Base-by-base conservation (phyloP, 2,113 vertebrate species). In the Dasyprocta punctata region DNA sequence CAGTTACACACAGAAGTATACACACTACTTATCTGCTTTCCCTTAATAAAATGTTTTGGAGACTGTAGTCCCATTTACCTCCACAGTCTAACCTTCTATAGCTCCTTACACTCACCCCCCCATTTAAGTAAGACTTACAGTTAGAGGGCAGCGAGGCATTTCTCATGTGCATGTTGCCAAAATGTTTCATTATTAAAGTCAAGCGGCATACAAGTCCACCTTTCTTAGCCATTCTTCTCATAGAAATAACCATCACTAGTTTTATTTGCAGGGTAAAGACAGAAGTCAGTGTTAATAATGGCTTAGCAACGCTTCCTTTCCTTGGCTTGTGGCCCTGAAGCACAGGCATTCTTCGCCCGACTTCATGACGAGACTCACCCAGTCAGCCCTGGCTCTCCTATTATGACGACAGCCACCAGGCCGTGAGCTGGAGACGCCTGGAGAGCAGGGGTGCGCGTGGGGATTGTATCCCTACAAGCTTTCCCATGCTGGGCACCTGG, bases 161-260 rank as follows among this genome's bases (percentile, higher is more conserved):
- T 86, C 92, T 92, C 78, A 67, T 10, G 20, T 30, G 52, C 7
- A 1, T 38, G 49, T 4, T 82, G 41, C 61, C 28, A n/a, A 56
- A 10, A 44, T 61, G 84, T 87, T 83, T 60, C 91, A 67, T 49
- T 47, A 94, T 11, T 78, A 54, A 94, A 90, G 17, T 47, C 77
- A 36, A 88, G 22, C 82, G 44, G 75, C 58, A 86, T 4, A 65
- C 0, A 69, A 49, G 95, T 89, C 58, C 60, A 85, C 73, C 20
- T 92, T 83, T 60, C 65, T 54, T 85, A 30, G 52, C 49, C 33
- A 73, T 44, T 92, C 47, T 26, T 52, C 47, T 84, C 52, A 83
- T 2, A 94, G 82, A 90, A 92, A 87, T 61, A 90, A 94, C 26
- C 22, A 85, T n/a, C 85, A 87, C 87, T 77, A 78, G 24, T 86